Conservation (phyloP, 2,888 invertebrate species). For the Cheilosia vulpina region DNA sequence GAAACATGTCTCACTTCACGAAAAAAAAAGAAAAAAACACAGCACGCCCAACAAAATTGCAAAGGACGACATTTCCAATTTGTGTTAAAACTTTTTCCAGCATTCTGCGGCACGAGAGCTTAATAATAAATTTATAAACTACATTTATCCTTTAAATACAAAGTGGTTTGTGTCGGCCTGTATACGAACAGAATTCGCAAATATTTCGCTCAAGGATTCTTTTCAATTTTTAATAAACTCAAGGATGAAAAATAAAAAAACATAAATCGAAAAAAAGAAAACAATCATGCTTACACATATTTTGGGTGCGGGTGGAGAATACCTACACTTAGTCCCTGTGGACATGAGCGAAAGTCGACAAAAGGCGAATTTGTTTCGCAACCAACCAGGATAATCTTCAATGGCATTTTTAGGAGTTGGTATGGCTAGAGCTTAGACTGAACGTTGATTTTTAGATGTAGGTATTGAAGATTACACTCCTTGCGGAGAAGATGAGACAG, state of each 20-base stretch:
- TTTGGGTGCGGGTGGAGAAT: slow-evolving; percentile 38
- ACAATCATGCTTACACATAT: slow-evolving; percentile 60
- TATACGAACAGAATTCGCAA: slow-evolving; percentile 57
- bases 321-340: slow-evolving; percentile 51
- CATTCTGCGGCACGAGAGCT: slow-evolving; percentile 47
- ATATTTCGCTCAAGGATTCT: slow-evolving; percentile 72
- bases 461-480: slow-evolving; percentile 58
- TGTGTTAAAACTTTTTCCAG: slow-evolving; percentile 68
- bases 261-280: slow-evolving; percentile 35
- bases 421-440: slow-evolving; percentile 44
- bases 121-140: slow-evolving; percentile 71
- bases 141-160: slow-evolving; percentile 74
- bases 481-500: slow-evolving; percentile 52
- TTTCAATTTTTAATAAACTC: slow-evolving; percentile 72
- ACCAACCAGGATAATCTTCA: slow-evolving; percentile 71
- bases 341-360: slow-evolving; percentile 37
- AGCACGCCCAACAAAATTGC: slow-evolving; percentile 26
- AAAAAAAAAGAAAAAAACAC: background rate
- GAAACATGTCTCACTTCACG: slow-evolving; percentile 44
- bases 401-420: slow-evolving; percentile 44
- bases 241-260: slow-evolving; percentile 16
- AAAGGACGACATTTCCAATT: slow-evolving; percentile 74
- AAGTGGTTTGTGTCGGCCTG: slow-evolving; percentile 70
- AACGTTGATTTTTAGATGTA: slow-evolving; percentile 52
- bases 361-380: slow-evolving; percentile 38